Evolutionary conservation across 1,140 invertebrate genomes (phyloP).

Genomic region (Carposina sasakii): DNA sequence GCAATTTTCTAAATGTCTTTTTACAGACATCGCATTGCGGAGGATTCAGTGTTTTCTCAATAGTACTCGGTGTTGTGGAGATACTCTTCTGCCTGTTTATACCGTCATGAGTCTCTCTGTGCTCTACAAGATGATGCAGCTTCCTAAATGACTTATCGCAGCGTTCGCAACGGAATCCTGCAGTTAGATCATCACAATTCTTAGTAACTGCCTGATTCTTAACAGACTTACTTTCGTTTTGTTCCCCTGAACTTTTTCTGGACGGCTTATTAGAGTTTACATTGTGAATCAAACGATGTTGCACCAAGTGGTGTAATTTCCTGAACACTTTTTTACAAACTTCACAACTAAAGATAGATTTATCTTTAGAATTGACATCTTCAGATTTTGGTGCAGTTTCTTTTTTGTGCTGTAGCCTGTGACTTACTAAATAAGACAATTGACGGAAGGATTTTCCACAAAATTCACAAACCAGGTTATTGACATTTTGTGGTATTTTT

Average conservation of each 20-base stretch:
- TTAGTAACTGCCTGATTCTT: constrained; percentile 31
- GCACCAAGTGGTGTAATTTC: constrained; percentile 66
- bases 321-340: constrained; percentile 67
- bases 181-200: constrained; percentile 51
- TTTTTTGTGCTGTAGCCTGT: constrained; percentile 56
- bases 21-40: constrained; percentile 65
- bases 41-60: constrained; percentile 5
- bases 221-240: constrained; percentile 33
- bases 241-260: constrained; percentile 54
- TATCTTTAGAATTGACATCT: constrained; percentile 22
- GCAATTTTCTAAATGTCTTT: constrained; percentile 65
- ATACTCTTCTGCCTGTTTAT: constrained; percentile 49
- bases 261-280: constrained; percentile 26
- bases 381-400: constrained; percentile 34
- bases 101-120: constrained; percentile 63
- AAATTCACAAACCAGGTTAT: constrained; percentile 57
- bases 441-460: constrained; percentile 69
- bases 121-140: constrained; percentile 67
- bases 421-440: constrained; percentile 61
- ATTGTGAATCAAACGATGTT: constrained; percentile 63
- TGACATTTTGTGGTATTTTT: constrained; percentile 28
- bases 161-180: constrained; percentile 69
- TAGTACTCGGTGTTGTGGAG: constrained; percentile 14
- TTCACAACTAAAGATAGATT: constrained; percentile 62
- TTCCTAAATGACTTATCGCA: constrained; percentile 71